phyloP scores from a whole-genome alignment of 2,797 vertebrate species.

The Buphagus erythrorhynchus region DNA sequence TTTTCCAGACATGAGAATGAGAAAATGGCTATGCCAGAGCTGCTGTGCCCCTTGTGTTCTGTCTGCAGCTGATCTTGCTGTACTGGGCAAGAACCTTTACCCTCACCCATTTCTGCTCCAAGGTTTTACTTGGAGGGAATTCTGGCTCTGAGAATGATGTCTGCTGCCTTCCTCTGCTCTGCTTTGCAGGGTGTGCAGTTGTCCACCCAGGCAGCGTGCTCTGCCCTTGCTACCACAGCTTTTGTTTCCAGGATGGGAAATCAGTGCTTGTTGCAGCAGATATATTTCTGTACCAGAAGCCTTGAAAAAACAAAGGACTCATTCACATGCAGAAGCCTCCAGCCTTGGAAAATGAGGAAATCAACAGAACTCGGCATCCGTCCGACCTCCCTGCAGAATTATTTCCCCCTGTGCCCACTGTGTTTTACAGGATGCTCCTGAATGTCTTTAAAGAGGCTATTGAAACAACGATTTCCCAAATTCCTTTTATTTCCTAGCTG shows the following conservation, averaged over 20 bases:
- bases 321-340: constrained; percentile 36
- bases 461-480: constrained; percentile 37
- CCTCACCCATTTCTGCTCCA: neutral
- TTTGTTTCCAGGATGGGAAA: constrained; percentile 21
- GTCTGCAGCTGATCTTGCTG: neutral
- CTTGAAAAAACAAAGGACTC: constrained; percentile 33
- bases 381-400: constrained; percentile 23
- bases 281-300: constrained; percentile 34
- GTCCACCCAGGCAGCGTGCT: neutral
- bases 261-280: neutral
- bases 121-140: neutral
- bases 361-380: neutral
- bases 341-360: constrained; percentile 55
- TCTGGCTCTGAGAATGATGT: neutral
- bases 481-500: constrained; percentile 17
- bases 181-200: neutral
- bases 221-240: neutral
- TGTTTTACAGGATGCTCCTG: constrained; percentile 18
- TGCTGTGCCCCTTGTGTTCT: neutral
- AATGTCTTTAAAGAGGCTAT: constrained; percentile 11
- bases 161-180: neutral
- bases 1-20: neutral
- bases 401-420: constrained; percentile 6
- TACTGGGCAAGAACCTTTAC: neutral
- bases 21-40: neutral